Evolutionary conservation across 1,140 invertebrate genomes (phyloP), one percentile per base, ranked within the genome.

Genomic region (Drepana arcuata): DNA sequence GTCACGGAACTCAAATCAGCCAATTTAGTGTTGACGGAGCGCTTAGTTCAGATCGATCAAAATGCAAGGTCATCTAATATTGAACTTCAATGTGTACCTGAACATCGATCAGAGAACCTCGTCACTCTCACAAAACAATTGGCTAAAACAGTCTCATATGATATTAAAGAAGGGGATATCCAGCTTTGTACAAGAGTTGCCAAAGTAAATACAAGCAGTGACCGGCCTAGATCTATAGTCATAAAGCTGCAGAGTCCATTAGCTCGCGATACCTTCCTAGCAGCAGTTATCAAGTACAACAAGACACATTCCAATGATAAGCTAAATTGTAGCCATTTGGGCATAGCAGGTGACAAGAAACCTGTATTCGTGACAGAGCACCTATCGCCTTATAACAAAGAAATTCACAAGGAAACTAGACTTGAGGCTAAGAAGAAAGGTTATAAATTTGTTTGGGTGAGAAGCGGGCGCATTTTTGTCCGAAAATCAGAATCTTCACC

Each of bases 371-470:
- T 27, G 1, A 12, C 13, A 1, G 34, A 35, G 14, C 34, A 35
- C 15, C 16, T 37, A 4, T 29, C 35, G 2, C 39, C 30, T 7
- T 12, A 35, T 1, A 52, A 52, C 14, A 52, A 52, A 31, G n/a
- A 7, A 7, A 6, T 48, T 10, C 40, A 52, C 28, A 37, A 38
- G 4, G 21, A 39, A 11, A 41, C 42, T 1, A 30, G 42, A 10
- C 28, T 35, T 11, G 21, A 33, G 24, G 48, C 39, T 1, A 46
- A 34, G 14, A 34, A 41, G 2, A 41, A 34, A 2, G 27, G 37
- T 7, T 50, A 46, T 18, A 42, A 46, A 28, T 52, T 40, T 30
- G 35, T 52, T 0, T 52, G 48, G 48, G 34, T 52, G 18, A 34
- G 43, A n/a, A 42, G 41, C 15, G 43, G 48, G 3, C 41, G 33